Evolutionary conservation across 53 echinoderm and acorn worm genomes (phyloP), one percentile per base, ranked within the genome.

Genomic region (Holothuria leucospilota): DNA sequence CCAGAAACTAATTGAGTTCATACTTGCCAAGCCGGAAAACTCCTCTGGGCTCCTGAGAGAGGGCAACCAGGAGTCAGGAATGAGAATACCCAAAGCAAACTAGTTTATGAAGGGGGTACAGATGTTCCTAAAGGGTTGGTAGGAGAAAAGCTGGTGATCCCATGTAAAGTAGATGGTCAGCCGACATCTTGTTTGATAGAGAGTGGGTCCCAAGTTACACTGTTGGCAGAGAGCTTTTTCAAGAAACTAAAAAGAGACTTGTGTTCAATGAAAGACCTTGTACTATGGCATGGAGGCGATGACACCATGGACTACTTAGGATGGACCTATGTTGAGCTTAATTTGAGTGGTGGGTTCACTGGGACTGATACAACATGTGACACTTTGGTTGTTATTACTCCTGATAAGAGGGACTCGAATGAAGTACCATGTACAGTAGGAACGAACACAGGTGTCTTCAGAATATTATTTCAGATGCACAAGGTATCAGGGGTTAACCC

Each of bases 171-270:
- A 21, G 90, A 92, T 88, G 88, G 89, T 3, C 13, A 29, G 6
- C 29, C n/a, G 8, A 25, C 86, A 2, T 20, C 39, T 21, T 86
- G 84, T 28, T 81, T 92, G 8, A 71, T 92, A 10, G 93, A 92
- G 59, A 89, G 89, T 61, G 89, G 92, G 0, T 92, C 92, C 0
- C 86, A 84, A 42, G 93, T 93, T 8, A 92, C 89, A 39, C 70
- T 85, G 23, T 40, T 85, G 6, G n/a, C 85, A 20, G 41, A 77
- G 63, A 78, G 78, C 29, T 70, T 87, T 27, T 87, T 73, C 51
- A 65, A 65, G 52, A 87, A 77, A 27, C 77, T 80, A 27, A 51
- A 29, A 8, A 58, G 78, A 46, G 78, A 87, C 13, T 1, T 79
- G 6, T 9, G 28, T 51, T 64, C 79, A 28, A 42, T 67, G 52